A percentile compares a stretch with the other conserved stretches of the same genome.
Conservation (phyloP, 64 coral and sea anemone species). For the Porites australiensis region DNA sequence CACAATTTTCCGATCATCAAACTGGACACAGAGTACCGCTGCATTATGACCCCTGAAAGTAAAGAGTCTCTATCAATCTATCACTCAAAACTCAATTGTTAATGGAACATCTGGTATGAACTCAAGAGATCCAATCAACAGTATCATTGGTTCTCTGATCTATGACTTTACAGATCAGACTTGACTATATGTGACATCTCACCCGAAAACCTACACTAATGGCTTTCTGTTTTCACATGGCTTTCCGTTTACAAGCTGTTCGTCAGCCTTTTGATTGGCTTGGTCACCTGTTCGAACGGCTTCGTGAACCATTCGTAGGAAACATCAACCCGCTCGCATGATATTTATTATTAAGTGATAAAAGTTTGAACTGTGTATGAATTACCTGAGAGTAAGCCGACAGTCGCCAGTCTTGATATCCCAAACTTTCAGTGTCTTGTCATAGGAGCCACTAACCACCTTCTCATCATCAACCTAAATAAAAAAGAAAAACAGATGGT, state of each 20-base stretch:
- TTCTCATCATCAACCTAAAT: constrained; percentile 88
- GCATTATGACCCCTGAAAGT: constrained; percentile 93
- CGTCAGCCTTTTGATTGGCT: too few species aligned
- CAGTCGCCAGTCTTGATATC: constrained; percentile 95
- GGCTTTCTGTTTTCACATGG: too few species aligned
- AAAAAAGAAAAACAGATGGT: neutral
- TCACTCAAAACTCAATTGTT: neutral
- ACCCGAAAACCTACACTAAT: too few species aligned
- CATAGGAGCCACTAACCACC: constrained; percentile 96
- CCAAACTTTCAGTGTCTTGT: constrained; percentile 99
- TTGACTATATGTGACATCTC: too few species aligned
- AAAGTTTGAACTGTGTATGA: too few species aligned
- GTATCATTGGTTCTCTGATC: neutral
- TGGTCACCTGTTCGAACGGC: too few species aligned
- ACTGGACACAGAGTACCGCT: constrained; percentile 97
- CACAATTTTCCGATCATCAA: constrained; percentile 98
- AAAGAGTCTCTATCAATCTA: neutral
- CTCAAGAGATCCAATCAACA: too few species aligned
- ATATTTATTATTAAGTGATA: too few species aligned
- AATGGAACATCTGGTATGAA: too few species aligned
- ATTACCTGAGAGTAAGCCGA: constrained; percentile 89
- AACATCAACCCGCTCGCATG: too few species aligned
- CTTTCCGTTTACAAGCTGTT: too few species aligned
- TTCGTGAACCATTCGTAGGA: too few species aligned
- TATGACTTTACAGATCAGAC: neutral